Evolutionary conservation across 2,113 vertebrate species (phyloP).

Genomic region (Trichechus manatus): DNA sequence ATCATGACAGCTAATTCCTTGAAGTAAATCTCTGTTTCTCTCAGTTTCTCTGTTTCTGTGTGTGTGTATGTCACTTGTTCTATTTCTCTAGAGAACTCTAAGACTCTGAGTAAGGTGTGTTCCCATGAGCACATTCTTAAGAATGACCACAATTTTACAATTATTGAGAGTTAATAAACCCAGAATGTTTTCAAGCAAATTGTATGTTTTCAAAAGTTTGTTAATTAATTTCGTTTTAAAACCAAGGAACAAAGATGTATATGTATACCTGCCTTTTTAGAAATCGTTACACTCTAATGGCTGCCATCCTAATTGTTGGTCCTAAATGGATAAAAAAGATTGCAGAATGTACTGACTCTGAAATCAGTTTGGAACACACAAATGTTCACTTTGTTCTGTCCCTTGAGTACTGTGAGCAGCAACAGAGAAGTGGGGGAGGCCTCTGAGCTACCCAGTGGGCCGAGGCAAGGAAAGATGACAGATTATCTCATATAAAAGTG

Average conservation of each 20-base stretch:
- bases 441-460: not conserved
- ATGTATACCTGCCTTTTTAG: not conserved
- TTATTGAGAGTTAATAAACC: not conserved
- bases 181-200: conserved; percentile 13
- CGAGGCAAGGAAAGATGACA: not conserved
- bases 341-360: not conserved
- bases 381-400: not conserved
- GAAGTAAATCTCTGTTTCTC: too few relatives aligned
- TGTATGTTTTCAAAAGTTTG: not conserved
- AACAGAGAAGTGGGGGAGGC: not conserved
- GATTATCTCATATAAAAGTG: not conserved
- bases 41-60: too few relatives aligned
- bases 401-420: not conserved
- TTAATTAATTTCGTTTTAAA: conserved; percentile 11
- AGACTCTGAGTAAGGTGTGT: not conserved
- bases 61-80: too few relatives aligned
- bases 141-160: not conserved
- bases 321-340: not conserved
- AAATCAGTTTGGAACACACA: not conserved
- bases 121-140: not conserved
- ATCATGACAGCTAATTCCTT: too few relatives aligned
- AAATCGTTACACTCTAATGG: not conserved
- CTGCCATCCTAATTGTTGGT: not conserved
- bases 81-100: too few relatives aligned
- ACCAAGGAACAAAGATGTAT: not conserved